Percentiles rank a stretch among this genome's conserved stretches.
Evolutionary conservation across 2,113 vertebrate genomes (phyloP).

Genomic region (Alces alces): DNA sequence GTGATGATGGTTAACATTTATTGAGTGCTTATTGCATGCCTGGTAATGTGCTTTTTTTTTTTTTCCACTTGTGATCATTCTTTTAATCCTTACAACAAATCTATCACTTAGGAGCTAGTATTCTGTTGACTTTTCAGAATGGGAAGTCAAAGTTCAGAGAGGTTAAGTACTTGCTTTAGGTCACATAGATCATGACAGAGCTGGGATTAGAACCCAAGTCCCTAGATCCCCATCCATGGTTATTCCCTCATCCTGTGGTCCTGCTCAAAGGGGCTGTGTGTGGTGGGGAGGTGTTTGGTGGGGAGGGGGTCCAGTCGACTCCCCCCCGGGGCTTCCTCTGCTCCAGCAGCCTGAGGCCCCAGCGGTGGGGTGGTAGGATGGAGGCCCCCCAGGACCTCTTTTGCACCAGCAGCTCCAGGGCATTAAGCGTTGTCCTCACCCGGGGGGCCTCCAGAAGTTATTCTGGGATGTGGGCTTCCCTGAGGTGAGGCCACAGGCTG

Average conservation of each 20-base stretch:
- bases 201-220: background rate
- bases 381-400: background rate
- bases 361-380: accelerated
- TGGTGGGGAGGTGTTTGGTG: background rate
- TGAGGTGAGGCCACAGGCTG: background rate
- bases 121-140: background rate
- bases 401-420: background rate
- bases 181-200: background rate
- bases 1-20: background rate
- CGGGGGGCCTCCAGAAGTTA: background rate
- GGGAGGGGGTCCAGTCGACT: background rate
- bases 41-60: background rate
- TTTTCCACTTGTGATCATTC: background rate
- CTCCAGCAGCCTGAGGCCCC: background rate
- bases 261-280: background rate
- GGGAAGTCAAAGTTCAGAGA: background rate
- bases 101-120: background rate
- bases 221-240: background rate
- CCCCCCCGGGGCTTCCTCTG: background rate
- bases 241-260: background rate
- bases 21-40: background rate
- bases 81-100: background rate
- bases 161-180: background rate
- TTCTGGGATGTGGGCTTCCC: background rate
- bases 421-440: background rate